Evolutionary conservation across 1,140 invertebrate species (phyloP).

Genomic region (Drosophila funebris): DNA sequence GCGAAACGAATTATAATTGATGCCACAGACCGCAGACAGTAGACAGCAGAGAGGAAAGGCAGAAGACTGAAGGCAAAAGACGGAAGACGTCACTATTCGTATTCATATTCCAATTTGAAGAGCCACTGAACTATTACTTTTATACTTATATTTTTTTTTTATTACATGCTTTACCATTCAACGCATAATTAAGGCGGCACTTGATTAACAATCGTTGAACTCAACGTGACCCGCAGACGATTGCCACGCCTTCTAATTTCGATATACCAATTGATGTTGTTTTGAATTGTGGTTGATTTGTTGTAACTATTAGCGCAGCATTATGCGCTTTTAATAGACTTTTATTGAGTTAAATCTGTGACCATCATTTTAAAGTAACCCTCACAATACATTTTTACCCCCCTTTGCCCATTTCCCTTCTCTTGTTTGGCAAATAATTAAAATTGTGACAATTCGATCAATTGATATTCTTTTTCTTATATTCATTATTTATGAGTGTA

Average conservation of each 20-base stretch:
- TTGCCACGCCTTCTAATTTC: slow-evolving; percentile 22
- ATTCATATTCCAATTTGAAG: neutral
- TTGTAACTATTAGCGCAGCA: slow-evolving; percentile 65
- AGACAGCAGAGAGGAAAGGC: slow-evolving; percentile 7
- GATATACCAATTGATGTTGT: slow-evolving; percentile 14
- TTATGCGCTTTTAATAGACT: slow-evolving; percentile 68
- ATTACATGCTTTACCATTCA: slow-evolving; percentile 70
- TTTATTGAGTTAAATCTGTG: slow-evolving; percentile 73
- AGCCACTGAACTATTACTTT: slow-evolving; percentile 1
- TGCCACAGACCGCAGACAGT: slow-evolving; percentile 46
- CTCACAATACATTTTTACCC: neutral
- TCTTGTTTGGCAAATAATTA: slow-evolving; percentile 21
- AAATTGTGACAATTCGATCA: slow-evolving; percentile 55
- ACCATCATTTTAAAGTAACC: slow-evolving; percentile 51
- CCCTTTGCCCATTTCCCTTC: neutral
- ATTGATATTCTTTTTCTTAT: slow-evolving; percentile 41
- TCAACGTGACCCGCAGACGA: slow-evolving; percentile 56
- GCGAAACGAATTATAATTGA: slow-evolving; percentile 80
- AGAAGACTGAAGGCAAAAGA: neutral
- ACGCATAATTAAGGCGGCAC: slow-evolving; percentile 74
- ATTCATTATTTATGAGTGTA: slow-evolving; percentile 70
- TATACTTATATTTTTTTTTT: slow-evolving; percentile 10
- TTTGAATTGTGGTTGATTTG: slow-evolving; percentile 55
- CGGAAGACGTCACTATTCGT: slow-evolving; percentile 24
- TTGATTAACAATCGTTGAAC: slow-evolving; percentile 81